Evolutionary conservation across 2,113 vertebrate genomes (phyloP).

Genomic region (Salvelinus fontinalis): DNA sequence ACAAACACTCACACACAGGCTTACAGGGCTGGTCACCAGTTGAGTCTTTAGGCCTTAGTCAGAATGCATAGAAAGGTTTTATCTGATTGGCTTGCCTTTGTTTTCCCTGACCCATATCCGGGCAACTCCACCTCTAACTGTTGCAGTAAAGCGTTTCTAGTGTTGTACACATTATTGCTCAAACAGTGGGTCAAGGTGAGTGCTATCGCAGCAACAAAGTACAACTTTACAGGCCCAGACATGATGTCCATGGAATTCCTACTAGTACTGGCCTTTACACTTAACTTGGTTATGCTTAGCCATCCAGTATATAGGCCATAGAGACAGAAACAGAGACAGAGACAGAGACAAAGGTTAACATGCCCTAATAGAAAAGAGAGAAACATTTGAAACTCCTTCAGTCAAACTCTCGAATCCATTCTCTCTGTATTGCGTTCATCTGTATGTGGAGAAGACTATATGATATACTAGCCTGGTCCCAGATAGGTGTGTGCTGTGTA

Average conservation of each 20-base stretch:
- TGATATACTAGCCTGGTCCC: no score
- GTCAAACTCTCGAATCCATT: not conserved
- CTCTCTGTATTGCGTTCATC: not conserved
- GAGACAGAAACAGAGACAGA: no score
- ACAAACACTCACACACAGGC: constrained; percentile 12
- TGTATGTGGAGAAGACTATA: not conserved
- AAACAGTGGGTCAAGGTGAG: constrained; percentile 9
- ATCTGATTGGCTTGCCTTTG: constrained; percentile 59
- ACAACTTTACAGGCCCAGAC: constrained; percentile 6
- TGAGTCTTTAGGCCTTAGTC: constrained; percentile 19
- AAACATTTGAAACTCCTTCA: not conserved
- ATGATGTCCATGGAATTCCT: constrained; percentile 13
- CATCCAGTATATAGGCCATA: not conserved
- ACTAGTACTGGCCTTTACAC: not conserved
- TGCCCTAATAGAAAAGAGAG: not conserved
- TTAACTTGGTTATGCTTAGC: not conserved
- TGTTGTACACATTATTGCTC: constrained; percentile 16
- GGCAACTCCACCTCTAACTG: constrained; percentile 49
- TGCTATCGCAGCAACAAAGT: constrained; percentile 1
- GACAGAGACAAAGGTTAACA: not conserved
- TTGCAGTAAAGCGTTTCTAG: constrained; percentile 28
- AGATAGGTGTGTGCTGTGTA: no score
- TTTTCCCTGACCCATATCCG: constrained; percentile 55
- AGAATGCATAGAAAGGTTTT: constrained; percentile 47
- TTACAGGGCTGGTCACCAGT: constrained; percentile 25